Evolutionary conservation across 2,113 vertebrate genomes (phyloP).

Genomic region (Melanerpes formicivorus): DNA sequence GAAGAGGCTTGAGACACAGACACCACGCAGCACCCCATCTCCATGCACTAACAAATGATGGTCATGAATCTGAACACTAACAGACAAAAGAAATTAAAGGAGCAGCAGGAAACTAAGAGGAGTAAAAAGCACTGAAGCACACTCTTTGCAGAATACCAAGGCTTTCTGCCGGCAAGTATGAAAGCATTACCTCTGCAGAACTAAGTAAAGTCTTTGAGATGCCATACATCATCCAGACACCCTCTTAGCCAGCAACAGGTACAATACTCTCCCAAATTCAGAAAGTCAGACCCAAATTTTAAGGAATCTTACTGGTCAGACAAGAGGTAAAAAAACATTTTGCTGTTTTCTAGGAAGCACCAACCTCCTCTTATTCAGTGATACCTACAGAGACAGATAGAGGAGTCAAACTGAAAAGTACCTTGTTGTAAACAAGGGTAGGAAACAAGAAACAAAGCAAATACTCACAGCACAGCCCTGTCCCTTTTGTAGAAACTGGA

Average conservation of each 20-base stretch:
- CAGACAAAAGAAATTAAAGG: neutral
- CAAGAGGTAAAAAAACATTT: neutral
- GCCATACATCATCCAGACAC: neutral
- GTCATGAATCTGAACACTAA: neutral
- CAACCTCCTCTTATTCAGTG: neutral
- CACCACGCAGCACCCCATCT: neutral
- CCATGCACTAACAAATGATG: accelerated
- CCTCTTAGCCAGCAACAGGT: neutral
- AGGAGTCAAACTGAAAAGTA: neutral
- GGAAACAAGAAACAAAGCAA: neutral
- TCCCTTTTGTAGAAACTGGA: neutral
- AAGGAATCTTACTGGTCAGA: neutral
- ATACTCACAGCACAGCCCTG: neutral
- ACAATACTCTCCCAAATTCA: neutral
- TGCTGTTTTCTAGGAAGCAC: neutral
- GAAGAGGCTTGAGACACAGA: neutral
- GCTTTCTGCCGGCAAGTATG: neutral
- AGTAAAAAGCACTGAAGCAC: neutral
- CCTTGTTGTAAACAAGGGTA: neutral
- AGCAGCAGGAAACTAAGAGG: neutral
- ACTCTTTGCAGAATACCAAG: neutral
- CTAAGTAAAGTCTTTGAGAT: neutral
- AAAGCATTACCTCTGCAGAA: neutral
- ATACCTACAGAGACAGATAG: neutral
- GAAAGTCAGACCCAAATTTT: neutral